These are phyloP conservation scores for Sminthurides bifidus DNA, from an alignment of 1,140 invertebrate species.

Conservation along the genomic window DNA sequence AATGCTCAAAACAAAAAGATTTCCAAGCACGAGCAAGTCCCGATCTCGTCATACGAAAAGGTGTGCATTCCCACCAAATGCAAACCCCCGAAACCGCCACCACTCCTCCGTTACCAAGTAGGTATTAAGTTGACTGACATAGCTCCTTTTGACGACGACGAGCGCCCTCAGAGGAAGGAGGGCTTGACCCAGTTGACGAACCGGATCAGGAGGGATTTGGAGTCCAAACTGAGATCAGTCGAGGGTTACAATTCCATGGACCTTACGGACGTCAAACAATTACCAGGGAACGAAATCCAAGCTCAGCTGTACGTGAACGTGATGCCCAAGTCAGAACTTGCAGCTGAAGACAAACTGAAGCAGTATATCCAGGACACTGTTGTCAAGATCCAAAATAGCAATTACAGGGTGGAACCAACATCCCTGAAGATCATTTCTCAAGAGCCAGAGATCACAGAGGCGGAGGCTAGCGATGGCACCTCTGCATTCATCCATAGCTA, in stretches of 20 bases:
- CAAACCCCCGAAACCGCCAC: constrained; percentile 13
- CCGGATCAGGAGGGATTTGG: constrained; percentile 52
- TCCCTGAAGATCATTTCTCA: constrained; percentile 33
- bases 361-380: constrained; percentile 54
- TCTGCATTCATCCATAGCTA: constrained; percentile 19
- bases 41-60: constrained; percentile 60
- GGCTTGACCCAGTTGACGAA: constrained; percentile 62
- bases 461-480: constrained; percentile 10
- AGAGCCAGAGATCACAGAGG: constrained; percentile 7
- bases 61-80: constrained; percentile 55
- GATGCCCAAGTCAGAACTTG: constrained; percentile 33
- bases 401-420: constrained; percentile 54
- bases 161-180: constrained; percentile 49
- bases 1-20: constrained; percentile 75
- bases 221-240: constrained; percentile 47
- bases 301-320: constrained; percentile 29
- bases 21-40: constrained; percentile 62
- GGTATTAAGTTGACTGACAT: constrained; percentile 39
- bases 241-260: constrained; percentile 59
- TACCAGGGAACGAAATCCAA: constrained; percentile 26
- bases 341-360: constrained; percentile 41
- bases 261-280: constrained; percentile 61
- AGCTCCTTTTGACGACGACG: constrained; percentile 63
- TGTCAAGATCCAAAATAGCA: constrained; percentile 56
- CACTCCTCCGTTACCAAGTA: constrained; percentile 34